Evolutionary conservation across 2,113 vertebrate species (phyloP).

Genomic region (Platysternon megacephalum): DNA sequence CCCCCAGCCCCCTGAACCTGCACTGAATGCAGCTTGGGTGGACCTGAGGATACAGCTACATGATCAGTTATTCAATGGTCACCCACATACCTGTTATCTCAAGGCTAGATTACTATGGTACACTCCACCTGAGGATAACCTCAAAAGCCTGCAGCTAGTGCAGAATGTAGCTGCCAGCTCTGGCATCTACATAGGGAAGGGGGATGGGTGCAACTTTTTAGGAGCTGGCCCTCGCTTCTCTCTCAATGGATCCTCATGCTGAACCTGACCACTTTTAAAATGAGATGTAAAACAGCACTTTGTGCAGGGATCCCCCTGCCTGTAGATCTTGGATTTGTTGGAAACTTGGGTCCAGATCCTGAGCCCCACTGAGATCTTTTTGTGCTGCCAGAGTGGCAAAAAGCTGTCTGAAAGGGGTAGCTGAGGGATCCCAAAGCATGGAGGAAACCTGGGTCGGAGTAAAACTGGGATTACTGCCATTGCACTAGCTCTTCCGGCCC

Average conservation of each 20-base stretch:
- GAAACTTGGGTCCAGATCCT: not conserved
- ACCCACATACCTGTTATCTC: not conserved
- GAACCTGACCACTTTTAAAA: not conserved
- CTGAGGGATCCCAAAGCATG: not conserved
- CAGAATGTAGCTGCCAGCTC: not conserved
- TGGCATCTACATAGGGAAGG: not conserved
- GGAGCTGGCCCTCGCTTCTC: not conserved
- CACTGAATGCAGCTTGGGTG: not conserved
- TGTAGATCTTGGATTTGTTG: not conserved
- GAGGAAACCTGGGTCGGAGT: not conserved
- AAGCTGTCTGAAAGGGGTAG: fast-evolving
- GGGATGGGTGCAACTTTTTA: not conserved
- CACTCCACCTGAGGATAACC: not conserved
- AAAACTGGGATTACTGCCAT: not conserved
- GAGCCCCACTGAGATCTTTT: not conserved
- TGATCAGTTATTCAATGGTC: not conserved
- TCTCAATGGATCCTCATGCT: not conserved
- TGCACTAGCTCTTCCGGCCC: not conserved
- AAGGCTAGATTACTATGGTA: not conserved
- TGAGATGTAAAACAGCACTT: fast-evolving
- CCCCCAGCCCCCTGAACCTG: not conserved
- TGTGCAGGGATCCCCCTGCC: too few species aligned
- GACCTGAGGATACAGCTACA: not conserved
- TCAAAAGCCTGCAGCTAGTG: not conserved
- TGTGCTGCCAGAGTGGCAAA: fast-evolving